Conservation (phyloP, 2,888 invertebrate genomes). For the Sphaerophoria rueppellii region DNA sequence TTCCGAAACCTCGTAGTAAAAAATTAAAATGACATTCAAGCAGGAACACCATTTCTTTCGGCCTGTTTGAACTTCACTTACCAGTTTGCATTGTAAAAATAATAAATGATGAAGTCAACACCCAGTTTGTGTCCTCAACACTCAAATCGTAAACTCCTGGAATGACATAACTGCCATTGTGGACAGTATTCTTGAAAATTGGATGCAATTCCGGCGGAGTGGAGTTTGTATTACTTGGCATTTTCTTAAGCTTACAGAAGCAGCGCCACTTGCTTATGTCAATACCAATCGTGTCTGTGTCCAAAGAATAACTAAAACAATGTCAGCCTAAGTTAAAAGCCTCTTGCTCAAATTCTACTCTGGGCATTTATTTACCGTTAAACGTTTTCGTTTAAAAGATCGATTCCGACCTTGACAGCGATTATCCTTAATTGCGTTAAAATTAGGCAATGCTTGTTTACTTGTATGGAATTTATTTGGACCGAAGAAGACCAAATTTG, state of each 20-base stretch:
- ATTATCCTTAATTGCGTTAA: constrained; percentile 17
- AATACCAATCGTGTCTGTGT: neutral
- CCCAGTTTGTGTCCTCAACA: constrained; percentile 94
- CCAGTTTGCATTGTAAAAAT: constrained; percentile 97
- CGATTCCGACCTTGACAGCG: constrained; percentile 11
- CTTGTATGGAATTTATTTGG: neutral
- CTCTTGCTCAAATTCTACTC: neutral
- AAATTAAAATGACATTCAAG: no score
- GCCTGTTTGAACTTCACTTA: constrained; percentile 77
- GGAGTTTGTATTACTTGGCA: constrained; percentile 23
- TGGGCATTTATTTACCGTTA: neutral
- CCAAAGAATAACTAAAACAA: constrained; percentile 8
- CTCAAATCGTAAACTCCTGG: constrained; percentile 86
- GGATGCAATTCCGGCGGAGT: neutral
- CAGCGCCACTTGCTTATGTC: neutral
- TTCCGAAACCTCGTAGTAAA: constrained; percentile 83
- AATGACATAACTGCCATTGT: constrained; percentile 82
- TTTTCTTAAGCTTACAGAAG: neutral
- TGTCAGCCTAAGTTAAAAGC: neutral
- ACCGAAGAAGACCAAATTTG: no score
- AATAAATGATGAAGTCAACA: constrained; percentile 93
- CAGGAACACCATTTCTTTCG: no score
- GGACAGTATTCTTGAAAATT: constrained; percentile 38
- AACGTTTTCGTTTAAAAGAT: constrained; percentile 8
- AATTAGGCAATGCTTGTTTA: constrained; percentile 11